Evolutionary conservation across 1,140 invertebrate species (phyloP).

Genomic region (Sycobia sp.): DNA sequence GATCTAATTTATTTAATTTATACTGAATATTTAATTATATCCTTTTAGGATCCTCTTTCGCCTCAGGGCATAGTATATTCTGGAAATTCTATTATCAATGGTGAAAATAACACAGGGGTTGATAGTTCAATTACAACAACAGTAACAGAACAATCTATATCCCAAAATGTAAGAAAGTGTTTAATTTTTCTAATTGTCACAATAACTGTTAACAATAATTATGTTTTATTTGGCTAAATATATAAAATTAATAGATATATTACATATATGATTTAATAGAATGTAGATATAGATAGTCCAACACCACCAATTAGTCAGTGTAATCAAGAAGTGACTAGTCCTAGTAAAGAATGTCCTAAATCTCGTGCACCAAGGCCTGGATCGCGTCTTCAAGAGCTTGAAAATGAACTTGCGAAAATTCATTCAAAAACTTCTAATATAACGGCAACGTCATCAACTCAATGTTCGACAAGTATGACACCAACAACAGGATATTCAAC

Average conservation of each 20-base stretch:
- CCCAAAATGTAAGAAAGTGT: conserved; percentile 36
- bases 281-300: conserved; percentile 47
- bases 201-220: no score
- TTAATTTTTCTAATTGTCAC: neutral
- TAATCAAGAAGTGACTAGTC: conserved; percentile 52
- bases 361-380: conserved; percentile 49
- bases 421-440: conserved; percentile 41
- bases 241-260: no score
- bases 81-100: conserved; percentile 29
- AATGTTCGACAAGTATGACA: conserved; percentile 43
- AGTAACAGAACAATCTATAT: conserved; percentile 24
- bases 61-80: conserved; percentile 61
- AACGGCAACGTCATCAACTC: conserved; percentile 46
- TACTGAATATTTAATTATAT: conserved; percentile 26
- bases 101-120: conserved; percentile 29
- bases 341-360: conserved; percentile 55
- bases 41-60: conserved; percentile 57
- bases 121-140: conserved; percentile 12
- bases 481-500: conserved; percentile 43
- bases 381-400: conserved; percentile 56
- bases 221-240: no score
- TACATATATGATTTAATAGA: neutral
- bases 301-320: conserved; percentile 36
- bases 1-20: neutral
- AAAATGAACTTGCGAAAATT: conserved; percentile 58